These are phyloP conservation scores for Ascaphus truei DNA, from an alignment of 2,113 vertebrate species.

Conservation along the genomic window DNA sequence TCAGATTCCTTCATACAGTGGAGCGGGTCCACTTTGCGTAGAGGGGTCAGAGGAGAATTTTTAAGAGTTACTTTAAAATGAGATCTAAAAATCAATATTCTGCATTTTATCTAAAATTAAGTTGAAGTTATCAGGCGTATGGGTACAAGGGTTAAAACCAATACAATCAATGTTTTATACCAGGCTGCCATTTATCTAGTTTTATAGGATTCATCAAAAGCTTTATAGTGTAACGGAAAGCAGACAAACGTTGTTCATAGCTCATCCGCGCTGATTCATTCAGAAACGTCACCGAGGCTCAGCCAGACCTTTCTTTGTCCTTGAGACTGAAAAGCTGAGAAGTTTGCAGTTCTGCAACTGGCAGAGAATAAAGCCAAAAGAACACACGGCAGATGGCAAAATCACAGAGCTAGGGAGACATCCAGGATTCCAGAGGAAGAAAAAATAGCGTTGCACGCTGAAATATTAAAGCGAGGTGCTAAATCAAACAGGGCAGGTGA, in stretches of 20 bases:
- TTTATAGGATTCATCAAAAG: slow-evolving; percentile 35
- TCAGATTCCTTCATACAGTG: too few relatives aligned
- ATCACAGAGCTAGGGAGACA: slow-evolving; percentile 6
- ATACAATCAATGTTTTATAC: slow-evolving; percentile 24
- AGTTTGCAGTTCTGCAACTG: slow-evolving; percentile 9
- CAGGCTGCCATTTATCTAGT: slow-evolving; percentile 27
- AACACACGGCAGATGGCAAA: slow-evolving; percentile 21
- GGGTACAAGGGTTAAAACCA: slow-evolving; percentile 18
- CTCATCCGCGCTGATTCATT: slow-evolving; percentile 9
- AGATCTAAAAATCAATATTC: slow-evolving; percentile 31
- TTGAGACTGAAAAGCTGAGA: slow-evolving; percentile 23
- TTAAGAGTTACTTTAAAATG: slow-evolving; percentile 12
- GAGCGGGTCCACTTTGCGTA: too few relatives aligned
- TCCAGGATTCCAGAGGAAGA: slow-evolving; percentile 9
- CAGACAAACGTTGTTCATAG: slow-evolving; percentile 23
- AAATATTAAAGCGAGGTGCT: slow-evolving; percentile 18
- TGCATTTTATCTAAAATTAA: slow-evolving; percentile 24
- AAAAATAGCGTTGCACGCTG: background rate
- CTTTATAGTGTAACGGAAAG: slow-evolving; percentile 33
- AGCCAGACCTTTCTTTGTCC: slow-evolving; percentile 13
- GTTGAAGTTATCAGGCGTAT: background rate
- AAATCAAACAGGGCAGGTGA: slow-evolving; percentile 14
- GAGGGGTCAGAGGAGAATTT: background rate
- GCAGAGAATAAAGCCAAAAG: slow-evolving; percentile 1
- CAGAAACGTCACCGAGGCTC: background rate